phyloP scores from a whole-genome alignment of 2,888 invertebrate species.

The Bruchidius siliquastri region DNA sequence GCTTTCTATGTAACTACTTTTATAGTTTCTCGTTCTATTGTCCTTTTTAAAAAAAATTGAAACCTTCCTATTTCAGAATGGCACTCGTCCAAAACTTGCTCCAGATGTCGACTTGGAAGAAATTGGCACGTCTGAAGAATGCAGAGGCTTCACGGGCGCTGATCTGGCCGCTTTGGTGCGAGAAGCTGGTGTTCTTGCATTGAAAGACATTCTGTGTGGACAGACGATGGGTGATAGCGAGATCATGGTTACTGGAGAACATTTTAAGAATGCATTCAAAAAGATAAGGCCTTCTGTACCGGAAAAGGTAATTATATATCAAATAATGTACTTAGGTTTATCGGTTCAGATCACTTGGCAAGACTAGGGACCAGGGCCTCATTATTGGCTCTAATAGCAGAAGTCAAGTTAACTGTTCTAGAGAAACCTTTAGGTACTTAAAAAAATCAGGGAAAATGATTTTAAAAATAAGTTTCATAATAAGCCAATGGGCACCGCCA shows the following conservation, averaged over 20 bases:
- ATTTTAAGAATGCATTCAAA: constrained; percentile 72
- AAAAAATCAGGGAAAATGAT: no score
- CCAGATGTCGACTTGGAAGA: constrained; percentile 70
- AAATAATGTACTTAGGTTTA: no score
- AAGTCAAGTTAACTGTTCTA: no score
- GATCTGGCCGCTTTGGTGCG: constrained; percentile 87
- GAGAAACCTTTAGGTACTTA: no score
- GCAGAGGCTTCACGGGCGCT: constrained; percentile 86
- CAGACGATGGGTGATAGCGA: constrained; percentile 40
- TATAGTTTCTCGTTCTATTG: no score
- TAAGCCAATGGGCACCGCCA: no score
- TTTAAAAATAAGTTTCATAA: no score
- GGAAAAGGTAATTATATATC: constrained; percentile 52
- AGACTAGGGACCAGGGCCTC: no score
- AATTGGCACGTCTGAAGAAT: constrained; percentile 62
- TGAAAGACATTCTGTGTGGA: constrained; percentile 65
- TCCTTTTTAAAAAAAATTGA: no score
- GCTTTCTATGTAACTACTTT: no score
- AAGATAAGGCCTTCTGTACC: constrained; percentile 86
- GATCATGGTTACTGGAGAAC: constrained; percentile 60
- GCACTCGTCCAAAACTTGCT: constrained; percentile 71
- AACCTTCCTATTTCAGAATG: constrained; percentile 65
- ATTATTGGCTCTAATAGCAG: no score
- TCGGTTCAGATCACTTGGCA: no score
- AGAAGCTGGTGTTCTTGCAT: constrained; percentile 77